Conservation (phyloP, 2,888 invertebrate species). For the Spisula subtruncata region DNA sequence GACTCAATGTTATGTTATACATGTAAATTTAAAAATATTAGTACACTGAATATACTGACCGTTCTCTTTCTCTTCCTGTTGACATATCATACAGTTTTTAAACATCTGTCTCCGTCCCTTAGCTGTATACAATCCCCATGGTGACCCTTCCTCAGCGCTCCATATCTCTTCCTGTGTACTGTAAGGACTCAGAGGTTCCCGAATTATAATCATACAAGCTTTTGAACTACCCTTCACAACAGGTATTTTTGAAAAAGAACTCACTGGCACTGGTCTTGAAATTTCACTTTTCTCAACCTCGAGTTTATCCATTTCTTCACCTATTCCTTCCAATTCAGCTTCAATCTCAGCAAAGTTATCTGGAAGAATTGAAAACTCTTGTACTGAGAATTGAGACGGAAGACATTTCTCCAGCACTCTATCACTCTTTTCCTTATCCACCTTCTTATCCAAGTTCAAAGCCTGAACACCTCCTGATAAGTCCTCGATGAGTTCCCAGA, state of each 20-base stretch:
- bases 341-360: slow-evolving; percentile 41
- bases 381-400: background rate
- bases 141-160: slow-evolving; percentile 39
- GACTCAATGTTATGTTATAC: background rate
- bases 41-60: background rate
- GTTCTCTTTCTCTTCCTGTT: background rate
- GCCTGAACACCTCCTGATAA: slow-evolving; percentile 29
- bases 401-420: background rate
- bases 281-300: background rate
- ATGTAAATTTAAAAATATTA: background rate
- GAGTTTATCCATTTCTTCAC: slow-evolving; percentile 16
- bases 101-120: slow-evolving; percentile 57
- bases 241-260: background rate
- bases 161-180: slow-evolving; percentile 50
- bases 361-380: background rate
- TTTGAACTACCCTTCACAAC: background rate
- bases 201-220: slow-evolving; percentile 17
- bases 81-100: slow-evolving; percentile 43
- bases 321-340: slow-evolving; percentile 37
- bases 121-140: slow-evolving; percentile 46
- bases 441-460: slow-evolving; percentile 22
- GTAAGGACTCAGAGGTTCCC: slow-evolving; percentile 46
- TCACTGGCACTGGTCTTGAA: background rate
- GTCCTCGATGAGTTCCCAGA: slow-evolving; percentile 47
- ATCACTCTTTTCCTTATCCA: background rate